Conservation (phyloP, 2,113 vertebrate genomes). For the Camelus bactrianus region DNA sequence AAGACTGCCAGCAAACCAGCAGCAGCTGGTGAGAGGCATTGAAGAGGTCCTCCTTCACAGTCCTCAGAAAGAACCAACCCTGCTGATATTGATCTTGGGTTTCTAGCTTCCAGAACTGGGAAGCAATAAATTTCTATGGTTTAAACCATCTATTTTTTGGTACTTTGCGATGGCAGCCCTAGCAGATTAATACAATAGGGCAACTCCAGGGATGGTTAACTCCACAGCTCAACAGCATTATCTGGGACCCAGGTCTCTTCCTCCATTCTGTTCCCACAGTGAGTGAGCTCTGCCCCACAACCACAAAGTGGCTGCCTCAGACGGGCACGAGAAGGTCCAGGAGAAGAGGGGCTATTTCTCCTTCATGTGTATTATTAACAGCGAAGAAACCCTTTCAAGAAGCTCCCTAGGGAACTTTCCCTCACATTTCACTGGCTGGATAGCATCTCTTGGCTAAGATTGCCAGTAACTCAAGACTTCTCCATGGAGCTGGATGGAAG, state of each 20-base stretch:
- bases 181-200: neutral
- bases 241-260: neutral
- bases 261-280: rapidly evolving
- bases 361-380: neutral
- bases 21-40: neutral
- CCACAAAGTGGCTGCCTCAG: neutral
- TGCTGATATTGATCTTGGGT: neutral
- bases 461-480: neutral
- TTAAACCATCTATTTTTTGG: neutral
- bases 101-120: neutral
- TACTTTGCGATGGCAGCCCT: neutral
- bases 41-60: neutral
- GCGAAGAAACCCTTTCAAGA: neutral
- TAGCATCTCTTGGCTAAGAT: neutral
- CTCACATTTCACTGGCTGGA: neutral
- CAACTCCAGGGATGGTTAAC: too few species aligned
- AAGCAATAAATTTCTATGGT: neutral
- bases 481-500: neutral
- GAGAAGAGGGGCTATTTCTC: neutral
- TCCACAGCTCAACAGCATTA: rapidly evolving
- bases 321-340: neutral
- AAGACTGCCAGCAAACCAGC: neutral
- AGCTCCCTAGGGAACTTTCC: neutral
- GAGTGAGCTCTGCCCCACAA: neutral
- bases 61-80: neutral